Percentiles rank a stretch among this genome's conserved stretches.
Evolutionary conservation across 2,113 vertebrate genomes (phyloP).

Genomic region (Sminthopsis crassicaudata): DNA sequence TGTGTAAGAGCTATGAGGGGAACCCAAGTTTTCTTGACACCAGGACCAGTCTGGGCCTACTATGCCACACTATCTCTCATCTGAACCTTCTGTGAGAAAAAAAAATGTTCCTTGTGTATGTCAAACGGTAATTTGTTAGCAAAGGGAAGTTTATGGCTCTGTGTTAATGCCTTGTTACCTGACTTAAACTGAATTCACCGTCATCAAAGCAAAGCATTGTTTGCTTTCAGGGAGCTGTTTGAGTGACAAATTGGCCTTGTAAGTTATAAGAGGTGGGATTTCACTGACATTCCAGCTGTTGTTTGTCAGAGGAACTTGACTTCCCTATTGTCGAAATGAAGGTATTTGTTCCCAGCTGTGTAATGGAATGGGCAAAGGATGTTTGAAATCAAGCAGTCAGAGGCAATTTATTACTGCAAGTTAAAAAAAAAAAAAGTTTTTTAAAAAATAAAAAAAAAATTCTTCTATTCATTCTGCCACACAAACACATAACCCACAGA

Average conservation of each 20-base stretch:
- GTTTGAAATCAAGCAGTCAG: conserved; percentile 70
- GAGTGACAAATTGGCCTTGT: conserved; percentile 50
- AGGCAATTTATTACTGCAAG: conserved; percentile 72
- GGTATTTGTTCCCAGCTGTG: conserved; percentile 25
- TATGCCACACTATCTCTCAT: neutral
- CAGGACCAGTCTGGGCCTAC: neutral
- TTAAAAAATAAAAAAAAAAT: conserved; percentile 31
- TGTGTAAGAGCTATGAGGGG: neutral
- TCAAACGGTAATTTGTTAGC: conserved; percentile 37
- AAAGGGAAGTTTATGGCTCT: conserved; percentile 12
- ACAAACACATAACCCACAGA: conserved; percentile 64
- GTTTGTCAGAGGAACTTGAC: conserved; percentile 51
- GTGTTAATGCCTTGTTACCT: conserved; percentile 8
- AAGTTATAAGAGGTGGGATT: conserved; percentile 32
- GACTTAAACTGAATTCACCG: conserved; percentile 43
- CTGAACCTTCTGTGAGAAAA: neutral
- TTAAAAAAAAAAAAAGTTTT: conserved; percentile 34
- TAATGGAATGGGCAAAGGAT: conserved; percentile 72
- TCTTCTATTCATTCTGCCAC: conserved; percentile 56
- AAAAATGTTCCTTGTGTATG: neutral
- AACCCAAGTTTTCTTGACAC: neutral
- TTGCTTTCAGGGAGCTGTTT: conserved; percentile 43
- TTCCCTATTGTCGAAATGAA: conserved; percentile 64
- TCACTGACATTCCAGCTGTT: conserved; percentile 41
- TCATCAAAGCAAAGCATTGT: conserved; percentile 42